Conservation (phyloP, 2,797 vertebrate species). For the Dromococcyx pavoninus region DNA sequence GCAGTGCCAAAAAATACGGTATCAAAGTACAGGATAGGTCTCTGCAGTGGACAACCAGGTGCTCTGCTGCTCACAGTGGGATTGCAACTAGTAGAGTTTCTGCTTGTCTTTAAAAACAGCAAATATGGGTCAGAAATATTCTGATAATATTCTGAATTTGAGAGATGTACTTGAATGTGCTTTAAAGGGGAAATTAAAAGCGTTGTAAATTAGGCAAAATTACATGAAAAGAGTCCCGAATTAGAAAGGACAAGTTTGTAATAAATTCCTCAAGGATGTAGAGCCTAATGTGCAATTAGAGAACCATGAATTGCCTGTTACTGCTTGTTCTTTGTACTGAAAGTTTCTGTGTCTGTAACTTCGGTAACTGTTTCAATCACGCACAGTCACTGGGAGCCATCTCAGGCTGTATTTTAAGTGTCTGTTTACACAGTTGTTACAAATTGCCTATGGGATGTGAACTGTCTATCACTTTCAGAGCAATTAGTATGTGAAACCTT, state of each 20-base stretch:
- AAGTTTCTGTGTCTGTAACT: not conserved
- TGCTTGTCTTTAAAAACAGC: not conserved
- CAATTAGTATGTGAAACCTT: slow-evolving; percentile 80
- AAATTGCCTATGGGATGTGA: slow-evolving; percentile 84
- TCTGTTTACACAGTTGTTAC: slow-evolving; percentile 75
- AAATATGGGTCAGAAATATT: not conserved
- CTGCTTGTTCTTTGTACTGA: not conserved
- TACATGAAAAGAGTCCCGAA: not conserved
- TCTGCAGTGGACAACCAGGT: not conserved
- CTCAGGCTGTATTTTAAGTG: slow-evolving; percentile 67
- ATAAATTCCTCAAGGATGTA: not conserved
- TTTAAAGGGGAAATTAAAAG: not conserved
- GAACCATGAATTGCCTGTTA: not conserved
- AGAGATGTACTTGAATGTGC: not conserved
- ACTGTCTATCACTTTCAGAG: slow-evolving; percentile 82
- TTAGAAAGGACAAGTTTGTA: not conserved
- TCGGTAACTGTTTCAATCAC: not conserved
- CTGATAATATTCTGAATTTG: not conserved
- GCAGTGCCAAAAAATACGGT: not conserved
- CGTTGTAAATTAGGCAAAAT: not conserved
- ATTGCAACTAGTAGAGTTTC: not conserved
- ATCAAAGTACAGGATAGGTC: rapidly evolving
- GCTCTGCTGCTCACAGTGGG: not conserved
- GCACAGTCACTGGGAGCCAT: not conserved
- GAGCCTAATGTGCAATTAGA: not conserved